Percentiles rank a stretch among this genome's conserved stretches.
phyloP scores from a whole-genome alignment of 2,888 invertebrate genomes.

The Agrochola lota region DNA sequence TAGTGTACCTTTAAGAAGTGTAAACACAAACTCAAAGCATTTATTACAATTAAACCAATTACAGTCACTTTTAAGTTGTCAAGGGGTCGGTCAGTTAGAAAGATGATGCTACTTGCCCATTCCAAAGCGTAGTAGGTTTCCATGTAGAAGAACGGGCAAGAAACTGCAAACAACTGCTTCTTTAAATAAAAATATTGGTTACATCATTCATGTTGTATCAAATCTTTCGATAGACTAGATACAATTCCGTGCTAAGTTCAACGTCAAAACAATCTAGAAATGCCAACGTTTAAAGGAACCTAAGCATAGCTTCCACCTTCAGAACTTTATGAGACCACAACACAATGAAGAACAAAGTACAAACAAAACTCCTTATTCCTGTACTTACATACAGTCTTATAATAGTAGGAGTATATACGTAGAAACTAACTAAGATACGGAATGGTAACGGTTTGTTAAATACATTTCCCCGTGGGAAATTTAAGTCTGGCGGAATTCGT shows the following conservation, averaged over 20 bases:
- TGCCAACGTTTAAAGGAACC: neutral
- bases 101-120: too few species aligned
- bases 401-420: slow-evolving; percentile 26
- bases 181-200: too few species aligned
- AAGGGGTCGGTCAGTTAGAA: too few species aligned
- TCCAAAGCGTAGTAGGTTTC: too few species aligned
- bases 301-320: neutral
- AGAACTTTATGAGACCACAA: neutral
- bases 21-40: neutral
- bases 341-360: neutral
- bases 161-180: too few species aligned
- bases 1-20: neutral
- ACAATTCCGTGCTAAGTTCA: neutral
- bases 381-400: slow-evolving; percentile 6
- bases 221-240: neutral
- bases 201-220: neutral
- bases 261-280: too few species aligned
- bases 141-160: too few species aligned
- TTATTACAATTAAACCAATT: too few species aligned
- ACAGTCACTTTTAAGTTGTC: too few species aligned
- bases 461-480: slow-evolving; percentile 66
- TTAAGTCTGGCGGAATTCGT: slow-evolving; percentile 55
- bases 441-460: slow-evolving; percentile 66
- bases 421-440: slow-evolving; percentile 50
- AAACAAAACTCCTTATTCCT: neutral